Conservation (phyloP, 2,888 invertebrate species). For the Epinotia nisella region DNA sequence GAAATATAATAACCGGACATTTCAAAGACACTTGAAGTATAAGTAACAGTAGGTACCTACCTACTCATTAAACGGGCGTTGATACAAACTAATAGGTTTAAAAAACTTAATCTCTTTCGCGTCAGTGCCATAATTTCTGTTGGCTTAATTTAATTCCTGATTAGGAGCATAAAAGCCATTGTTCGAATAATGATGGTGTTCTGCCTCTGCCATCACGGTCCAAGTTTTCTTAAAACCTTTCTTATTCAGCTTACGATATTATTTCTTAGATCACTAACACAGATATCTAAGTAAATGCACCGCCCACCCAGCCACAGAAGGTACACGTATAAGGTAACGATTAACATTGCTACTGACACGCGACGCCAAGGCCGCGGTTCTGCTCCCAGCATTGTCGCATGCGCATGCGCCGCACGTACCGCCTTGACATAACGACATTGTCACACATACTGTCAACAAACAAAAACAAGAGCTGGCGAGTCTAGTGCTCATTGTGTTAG, state of each 20-base stretch:
- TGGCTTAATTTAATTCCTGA: too few relatives aligned
- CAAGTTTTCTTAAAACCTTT: background rate
- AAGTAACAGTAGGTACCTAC: too few relatives aligned
- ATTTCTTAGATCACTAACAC: too few relatives aligned
- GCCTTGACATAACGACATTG: slow-evolving; percentile 18
- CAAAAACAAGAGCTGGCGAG: background rate
- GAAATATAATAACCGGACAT: background rate
- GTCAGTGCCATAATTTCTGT: too few relatives aligned
- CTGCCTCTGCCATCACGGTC: background rate
- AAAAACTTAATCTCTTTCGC: too few relatives aligned
- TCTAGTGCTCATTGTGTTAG: slow-evolving; percentile 3
- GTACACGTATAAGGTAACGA: background rate
- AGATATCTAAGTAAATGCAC: background rate
- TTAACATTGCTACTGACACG: background rate
- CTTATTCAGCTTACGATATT: background rate
- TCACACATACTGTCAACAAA: slow-evolving; percentile 14
- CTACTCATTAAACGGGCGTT: too few relatives aligned
- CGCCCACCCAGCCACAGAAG: background rate
- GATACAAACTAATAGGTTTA: too few relatives aligned
- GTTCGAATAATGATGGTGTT: too few relatives aligned
- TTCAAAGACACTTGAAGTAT: background rate
- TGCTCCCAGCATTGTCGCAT: slow-evolving; percentile 10
- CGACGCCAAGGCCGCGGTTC: slow-evolving; percentile 6
- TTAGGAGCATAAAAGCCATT: too few relatives aligned
- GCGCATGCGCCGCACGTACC: slow-evolving; percentile 13